Evolutionary conservation across 2,797 vertebrate genomes (phyloP), one percentile per base, ranked within the genome.

Genomic region (Dallia pectoralis): DNA sequence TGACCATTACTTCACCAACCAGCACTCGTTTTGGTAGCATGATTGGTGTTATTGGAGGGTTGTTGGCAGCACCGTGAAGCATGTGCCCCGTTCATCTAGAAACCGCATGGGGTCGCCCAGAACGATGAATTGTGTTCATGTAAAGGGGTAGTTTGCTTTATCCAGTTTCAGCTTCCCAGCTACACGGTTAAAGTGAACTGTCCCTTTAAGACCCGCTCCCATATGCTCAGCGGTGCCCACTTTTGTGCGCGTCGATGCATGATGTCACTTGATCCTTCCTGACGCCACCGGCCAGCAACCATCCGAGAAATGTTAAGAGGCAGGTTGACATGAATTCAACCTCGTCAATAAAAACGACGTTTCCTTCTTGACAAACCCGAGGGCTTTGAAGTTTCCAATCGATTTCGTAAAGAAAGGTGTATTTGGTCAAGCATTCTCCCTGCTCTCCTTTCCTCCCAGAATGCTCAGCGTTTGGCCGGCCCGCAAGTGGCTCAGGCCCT

Each of bases 401-500:
- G 16, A 19, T 63, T 29, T 11, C 33, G 33, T 8, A 8, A 8
- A 36, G 8, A 36, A 3, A 36, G 8, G 27, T 0, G 4, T 67
- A 9, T n/a, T 27, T 48, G 33, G 29, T 62, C 61, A 29, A 62
- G 27, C 27, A 29, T 6, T 29, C 8, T 70, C 36, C 78, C 51
- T 85, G 44, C 82, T 68, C 4, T 15, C 0, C 86, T 22, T 25
- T 69, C 49, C 3, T 91, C 89, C 85, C 95, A 97, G 94, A 98
- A 96, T 36, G 92, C 96, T 25, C 97, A 98, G 89, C 90, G 97
- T 86, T 90, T 99, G 79, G 94, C 95, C 12, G 94, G 92, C 88
- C 95, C 94, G 73, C 97, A 97, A 85, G 94, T 94, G 40, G 92
- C 95, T 65, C 97, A 98, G 86, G 94, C 95, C 1, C 93, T 99